phyloP scores from a whole-genome alignment of 1,140 invertebrate species.

The Hyposmocoma kahamanoa region DNA sequence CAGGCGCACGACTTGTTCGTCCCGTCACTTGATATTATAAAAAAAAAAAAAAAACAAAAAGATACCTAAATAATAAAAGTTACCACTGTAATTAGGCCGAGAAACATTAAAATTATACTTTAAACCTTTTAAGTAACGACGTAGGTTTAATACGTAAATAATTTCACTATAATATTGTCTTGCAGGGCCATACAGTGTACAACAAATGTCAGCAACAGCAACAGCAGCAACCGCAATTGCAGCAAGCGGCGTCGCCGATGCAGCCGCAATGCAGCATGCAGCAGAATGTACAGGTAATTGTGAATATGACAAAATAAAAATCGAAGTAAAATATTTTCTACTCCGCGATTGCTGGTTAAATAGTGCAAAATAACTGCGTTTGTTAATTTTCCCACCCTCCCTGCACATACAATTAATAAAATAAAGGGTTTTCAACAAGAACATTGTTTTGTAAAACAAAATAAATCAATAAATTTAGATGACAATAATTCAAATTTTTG shows the following conservation, averaged over 20 bases:
- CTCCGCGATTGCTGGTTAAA: background rate
- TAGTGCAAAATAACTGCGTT: background rate
- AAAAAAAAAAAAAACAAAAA: too few relatives aligned
- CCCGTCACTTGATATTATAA: too few relatives aligned
- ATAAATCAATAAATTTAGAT: background rate
- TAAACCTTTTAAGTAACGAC: too few relatives aligned
- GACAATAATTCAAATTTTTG: background rate
- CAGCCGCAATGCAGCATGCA: slow-evolving; percentile 44
- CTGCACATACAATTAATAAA: too few relatives aligned
- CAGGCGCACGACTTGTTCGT: too few relatives aligned
- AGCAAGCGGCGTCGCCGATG: slow-evolving; percentile 48
- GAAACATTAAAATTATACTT: too few relatives aligned
- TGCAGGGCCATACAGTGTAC: slow-evolving; percentile 52
- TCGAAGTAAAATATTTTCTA: background rate
- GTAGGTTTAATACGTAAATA: too few relatives aligned
- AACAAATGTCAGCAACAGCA: slow-evolving; percentile 47
- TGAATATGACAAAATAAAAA: background rate
- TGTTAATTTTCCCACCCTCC: too few relatives aligned
- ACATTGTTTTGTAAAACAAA: background rate
- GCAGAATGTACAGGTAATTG: slow-evolving; percentile 43
- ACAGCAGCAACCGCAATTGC: slow-evolving; percentile 28
- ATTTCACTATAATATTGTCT: too few relatives aligned
- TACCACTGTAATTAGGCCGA: too few relatives aligned
- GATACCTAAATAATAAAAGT: too few relatives aligned
- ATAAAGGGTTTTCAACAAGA: too few relatives aligned